Evolutionary conservation across 2,888 invertebrate genomes (phyloP).

Genomic region (Ornithoptera alexandrae): DNA sequence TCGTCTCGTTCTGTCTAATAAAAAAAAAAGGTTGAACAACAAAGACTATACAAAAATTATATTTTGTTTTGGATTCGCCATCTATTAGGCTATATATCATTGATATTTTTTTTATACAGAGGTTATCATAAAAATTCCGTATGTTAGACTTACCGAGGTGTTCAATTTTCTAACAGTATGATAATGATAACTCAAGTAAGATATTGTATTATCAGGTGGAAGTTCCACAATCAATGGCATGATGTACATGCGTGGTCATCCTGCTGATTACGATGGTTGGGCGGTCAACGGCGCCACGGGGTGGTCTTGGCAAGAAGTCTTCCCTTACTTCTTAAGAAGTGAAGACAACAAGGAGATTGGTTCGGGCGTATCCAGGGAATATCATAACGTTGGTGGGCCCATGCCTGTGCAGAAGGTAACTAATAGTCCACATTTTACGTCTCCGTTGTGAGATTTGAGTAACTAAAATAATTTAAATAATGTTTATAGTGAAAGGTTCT

Average conservation of each 20-base stretch:
- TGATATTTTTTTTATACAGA: too few relatives aligned
- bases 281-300: conserved; percentile 84
- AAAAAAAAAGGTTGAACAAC: too few relatives aligned
- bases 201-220: conserved; percentile 77
- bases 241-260: conserved; percentile 90
- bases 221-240: conserved; percentile 88
- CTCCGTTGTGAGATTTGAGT: neutral
- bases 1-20: too few relatives aligned
- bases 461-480: neutral
- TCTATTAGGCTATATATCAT: too few relatives aligned
- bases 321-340: conserved; percentile 85
- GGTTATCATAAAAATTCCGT: too few relatives aligned
- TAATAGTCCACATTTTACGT: neutral
- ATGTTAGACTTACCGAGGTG: too few relatives aligned
- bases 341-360: conserved; percentile 84
- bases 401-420: conserved; percentile 78
- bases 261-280: conserved; percentile 88
- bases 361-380: conserved; percentile 77
- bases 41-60: too few relatives aligned
- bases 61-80: too few relatives aligned
- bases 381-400: conserved; percentile 82
- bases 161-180: too few relatives aligned
- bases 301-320: conserved; percentile 89
- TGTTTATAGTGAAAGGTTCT: neutral
- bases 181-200: too few relatives aligned